Evolutionary conservation across 2,888 invertebrate species (phyloP), one percentile per base, ranked within the genome.

Genomic region (Drosophila infuscata): DNA sequence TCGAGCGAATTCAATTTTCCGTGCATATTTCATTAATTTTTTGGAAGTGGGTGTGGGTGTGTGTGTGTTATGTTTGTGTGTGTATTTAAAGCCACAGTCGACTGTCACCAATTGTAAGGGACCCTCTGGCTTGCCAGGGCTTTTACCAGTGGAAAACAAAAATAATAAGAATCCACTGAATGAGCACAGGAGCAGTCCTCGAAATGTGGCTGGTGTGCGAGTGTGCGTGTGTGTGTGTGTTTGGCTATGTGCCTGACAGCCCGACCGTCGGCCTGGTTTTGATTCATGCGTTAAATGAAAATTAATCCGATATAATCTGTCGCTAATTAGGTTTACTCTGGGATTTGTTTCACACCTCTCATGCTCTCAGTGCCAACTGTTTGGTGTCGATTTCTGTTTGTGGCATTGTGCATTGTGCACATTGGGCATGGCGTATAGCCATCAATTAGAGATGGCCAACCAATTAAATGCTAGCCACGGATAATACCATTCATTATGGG

Each of bases 271-370:
- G 83, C 70, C 88, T 85, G 90, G 62, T 76, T 90, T 88, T 87
- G 87, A 86, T 89, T 90, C 90, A 88, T 90, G 90, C 80, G 87
- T 90, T 86, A 90, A 90, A 88, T 90, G 87, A 86, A 88, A 88
- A 90, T 88, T 90, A 88, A 88, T 88, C 90, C 89, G 87, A 88
- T 88, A 90, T 88, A 88, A 88, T 88, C 87, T 90, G 89, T 88
- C 87, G 90, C 87, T 88, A 88, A 88, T 88, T 88, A 90, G 90
- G 90, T 88, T 88, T 88, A 90, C 87, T 90, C 84, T 82, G 82
- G 90, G 87, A 86, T 82, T 90, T 88, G 84, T 77, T 88, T 90
- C 87, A 80, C 90, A 88, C 90, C 80, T 88, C 84, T 69, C 73
- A 49, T 43, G 61, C 65, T 29, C 38, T 17, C 36, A n/a, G 49